These are phyloP conservation scores for Marmota monax DNA, from an alignment of 2,113 vertebrate genomes.

Conservation along the genomic window DNA sequence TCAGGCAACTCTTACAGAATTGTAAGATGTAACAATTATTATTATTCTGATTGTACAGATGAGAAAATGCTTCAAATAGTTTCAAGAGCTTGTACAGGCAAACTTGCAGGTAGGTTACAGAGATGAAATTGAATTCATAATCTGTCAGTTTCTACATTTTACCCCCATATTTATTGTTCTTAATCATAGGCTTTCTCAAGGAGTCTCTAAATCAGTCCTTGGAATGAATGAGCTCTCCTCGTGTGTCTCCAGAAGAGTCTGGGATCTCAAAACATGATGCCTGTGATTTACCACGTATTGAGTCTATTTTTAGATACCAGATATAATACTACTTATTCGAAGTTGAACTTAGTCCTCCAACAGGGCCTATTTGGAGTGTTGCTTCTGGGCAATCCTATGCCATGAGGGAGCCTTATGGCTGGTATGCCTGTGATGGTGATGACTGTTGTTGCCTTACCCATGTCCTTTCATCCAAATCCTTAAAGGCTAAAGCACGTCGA, in stretches of 20 bases:
- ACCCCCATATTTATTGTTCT: background rate
- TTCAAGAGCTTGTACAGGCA: background rate
- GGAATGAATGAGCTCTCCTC: background rate
- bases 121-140: background rate
- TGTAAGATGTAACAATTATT: background rate
- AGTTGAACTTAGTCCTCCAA: background rate
- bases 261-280: background rate
- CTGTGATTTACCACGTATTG: background rate
- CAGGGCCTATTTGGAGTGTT: background rate
- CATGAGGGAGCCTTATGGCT: background rate
- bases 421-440: background rate
- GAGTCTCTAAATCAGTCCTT: background rate
- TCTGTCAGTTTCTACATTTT: background rate
- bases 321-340: background rate
- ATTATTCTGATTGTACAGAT: background rate
- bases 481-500: slow-evolving; percentile 53
- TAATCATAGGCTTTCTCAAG: background rate
- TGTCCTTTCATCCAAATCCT: slow-evolving; percentile 75
- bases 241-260: background rate
- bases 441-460: slow-evolving; percentile 45
- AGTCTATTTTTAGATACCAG: background rate
- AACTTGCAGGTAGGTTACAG: background rate
- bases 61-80: background rate
- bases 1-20: background rate
- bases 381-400: background rate